These are phyloP conservation scores for Steinernema feltiae DNA, from an alignment of 1,140 invertebrate species.

Conservation along the genomic window DNA sequence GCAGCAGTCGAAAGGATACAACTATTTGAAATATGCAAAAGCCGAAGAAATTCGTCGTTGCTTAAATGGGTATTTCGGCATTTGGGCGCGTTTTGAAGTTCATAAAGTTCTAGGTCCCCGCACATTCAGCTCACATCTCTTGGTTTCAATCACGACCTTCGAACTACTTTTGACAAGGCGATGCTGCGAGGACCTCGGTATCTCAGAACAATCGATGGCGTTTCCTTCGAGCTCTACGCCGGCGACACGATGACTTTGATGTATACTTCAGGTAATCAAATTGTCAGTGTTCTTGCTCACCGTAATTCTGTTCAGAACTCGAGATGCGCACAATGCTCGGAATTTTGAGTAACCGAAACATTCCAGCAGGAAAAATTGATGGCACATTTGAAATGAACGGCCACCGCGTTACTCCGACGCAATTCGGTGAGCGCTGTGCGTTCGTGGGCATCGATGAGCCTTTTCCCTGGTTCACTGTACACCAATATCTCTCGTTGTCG, in stretches of 20 bases:
- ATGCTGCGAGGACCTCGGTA: slow-evolving; percentile 43
- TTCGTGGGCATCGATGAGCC: slow-evolving; percentile 66
- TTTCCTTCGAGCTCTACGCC: slow-evolving; percentile 76
- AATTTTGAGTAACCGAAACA: slow-evolving; percentile 68
- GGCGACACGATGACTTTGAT: slow-evolving; percentile 82
- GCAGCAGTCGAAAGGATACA: slow-evolving; percentile 15
- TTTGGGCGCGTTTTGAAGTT: background rate
- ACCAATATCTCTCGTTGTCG: slow-evolving; percentile 75
- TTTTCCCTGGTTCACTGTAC: slow-evolving; percentile 70
- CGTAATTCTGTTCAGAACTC: slow-evolving; percentile 61
- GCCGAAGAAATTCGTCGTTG: background rate
- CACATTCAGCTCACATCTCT: slow-evolving; percentile 14
- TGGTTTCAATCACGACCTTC: slow-evolving; percentile 22
- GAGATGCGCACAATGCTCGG: slow-evolving; percentile 77
- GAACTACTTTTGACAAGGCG: slow-evolving; percentile 3
- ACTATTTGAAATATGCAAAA: slow-evolving; percentile 30
- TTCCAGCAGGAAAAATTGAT: slow-evolving; percentile 62
- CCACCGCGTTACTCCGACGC: slow-evolving; percentile 68
- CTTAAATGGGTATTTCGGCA: background rate
- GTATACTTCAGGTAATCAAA: slow-evolving; percentile 70
- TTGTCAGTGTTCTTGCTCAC: no score
- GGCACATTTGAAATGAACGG: slow-evolving; percentile 82
- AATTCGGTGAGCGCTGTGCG: slow-evolving; percentile 66
- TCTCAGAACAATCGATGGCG: slow-evolving; percentile 65
- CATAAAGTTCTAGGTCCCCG: background rate